Evolutionary conservation across 2,113 vertebrate species (phyloP).

Genomic region (Urocynchramus pylzowi): DNA sequence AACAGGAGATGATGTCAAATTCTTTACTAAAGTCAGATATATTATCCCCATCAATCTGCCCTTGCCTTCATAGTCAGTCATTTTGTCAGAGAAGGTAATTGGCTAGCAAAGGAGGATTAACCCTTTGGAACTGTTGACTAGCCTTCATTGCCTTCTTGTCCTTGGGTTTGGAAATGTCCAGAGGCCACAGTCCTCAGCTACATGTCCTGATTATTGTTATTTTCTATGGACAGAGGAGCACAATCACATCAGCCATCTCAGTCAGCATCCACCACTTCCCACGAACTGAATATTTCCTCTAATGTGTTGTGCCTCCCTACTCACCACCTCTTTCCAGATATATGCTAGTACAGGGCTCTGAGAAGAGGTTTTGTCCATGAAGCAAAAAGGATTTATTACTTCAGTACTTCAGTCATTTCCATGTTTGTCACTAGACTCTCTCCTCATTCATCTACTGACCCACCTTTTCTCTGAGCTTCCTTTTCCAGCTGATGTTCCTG

Average conservation of each 20-base stretch:
- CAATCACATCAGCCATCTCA: background rate
- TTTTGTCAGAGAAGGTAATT: background rate
- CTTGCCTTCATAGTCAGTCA: background rate
- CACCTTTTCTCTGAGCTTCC: background rate
- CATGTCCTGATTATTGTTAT: background rate
- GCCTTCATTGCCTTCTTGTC: background rate
- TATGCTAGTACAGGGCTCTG: background rate
- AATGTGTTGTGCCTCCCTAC: background rate
- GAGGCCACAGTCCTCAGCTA: background rate
- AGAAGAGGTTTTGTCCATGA: background rate
- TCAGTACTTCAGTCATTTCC: background rate
- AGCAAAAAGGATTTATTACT: background rate
- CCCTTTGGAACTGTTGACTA: background rate
- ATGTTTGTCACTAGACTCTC: background rate
- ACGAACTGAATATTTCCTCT: background rate
- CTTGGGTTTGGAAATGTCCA: background rate
- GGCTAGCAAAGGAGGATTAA: background rate
- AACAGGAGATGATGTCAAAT: background rate
- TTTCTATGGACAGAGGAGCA: background rate
- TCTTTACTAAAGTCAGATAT: background rate
- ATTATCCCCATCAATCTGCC: background rate
- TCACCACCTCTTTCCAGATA: background rate
- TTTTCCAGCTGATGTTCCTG: background rate
- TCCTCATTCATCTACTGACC: background rate
- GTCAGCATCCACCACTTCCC: background rate